Evolutionary conservation across 2,113 vertebrate genomes (phyloP), one percentile per base, ranked within the genome.

Genomic region (Physeter macrocephalus): DNA sequence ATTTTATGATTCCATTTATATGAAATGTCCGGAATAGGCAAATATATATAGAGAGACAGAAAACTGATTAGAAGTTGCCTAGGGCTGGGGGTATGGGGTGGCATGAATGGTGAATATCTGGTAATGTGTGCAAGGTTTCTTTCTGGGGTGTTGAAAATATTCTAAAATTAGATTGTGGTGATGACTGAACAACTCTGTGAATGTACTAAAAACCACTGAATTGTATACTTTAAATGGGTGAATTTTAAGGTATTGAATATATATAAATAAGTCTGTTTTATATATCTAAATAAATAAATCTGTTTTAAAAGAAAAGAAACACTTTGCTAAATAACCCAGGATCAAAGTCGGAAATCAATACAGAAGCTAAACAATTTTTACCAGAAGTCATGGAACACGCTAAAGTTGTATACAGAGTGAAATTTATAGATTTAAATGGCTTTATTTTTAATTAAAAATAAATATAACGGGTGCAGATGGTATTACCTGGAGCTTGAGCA

Each of bases 401-500:
- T 69, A 67, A 94, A 57, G 43, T 81, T 62, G 7, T 54, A 84
- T 80, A 90, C 21, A 89, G 4, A 72, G 46, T 74, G 29, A 85
- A 89, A 89, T 67, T n/a, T 80, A 84, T 17, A 77, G 34, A 57
- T 86, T 81, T 74, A 77, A 90, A 64, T 93, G 25, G 39, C 29
- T 69, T 75, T 85, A 75, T n/a, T 86, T 86, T 43, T 86, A 87
- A 87, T 77, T 90, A 82, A 93, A 93, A 90, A 82, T 78, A 95
- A 93, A 90, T 64, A 87, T 39, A 52, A 89, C 46, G 25, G 20
- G 3, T 36, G 74, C 3, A 0, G 6, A 5, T 20, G 90, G 66
- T 3, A 23, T 91, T 29, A 0, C 10, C 0, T 7, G 10, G 25
- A 15, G 6, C 25, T 8, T 8, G 34, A 52, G 25, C 2, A 0